Evolutionary conservation across 2,797 vertebrate genomes (phyloP), one percentile per base, ranked within the genome.

Genomic region (Odontamblyopus lacepedii): DNA sequence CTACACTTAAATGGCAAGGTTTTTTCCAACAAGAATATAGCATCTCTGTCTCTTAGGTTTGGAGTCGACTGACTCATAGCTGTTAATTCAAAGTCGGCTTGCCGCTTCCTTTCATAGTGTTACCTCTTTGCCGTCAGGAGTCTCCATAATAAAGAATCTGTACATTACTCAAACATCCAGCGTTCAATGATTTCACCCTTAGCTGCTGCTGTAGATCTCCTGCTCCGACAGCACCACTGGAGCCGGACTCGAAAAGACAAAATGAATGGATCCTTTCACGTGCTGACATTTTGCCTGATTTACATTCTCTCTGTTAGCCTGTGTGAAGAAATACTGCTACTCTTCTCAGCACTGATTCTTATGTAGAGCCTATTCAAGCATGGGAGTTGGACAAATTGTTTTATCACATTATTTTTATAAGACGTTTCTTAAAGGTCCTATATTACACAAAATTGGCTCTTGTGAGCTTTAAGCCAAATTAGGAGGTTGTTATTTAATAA

Each of bases 231-330:
- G n/a, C 53, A 51, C 65, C 53, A 65, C 69, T 68, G 51, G 62
- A 77, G 63, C 69, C 69, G 64, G 72, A 78, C 72, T 79, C 77
- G 78, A 62, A 79, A 75, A 81, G 50, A 71, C 69, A 79, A 81
- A 69, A 83, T 86, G 73, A 88, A 89, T 86, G 68, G 72, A 86
- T 62, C 69, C 74, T 75, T 88, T 89, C 83, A 85, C 62, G 50
- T 76, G 59, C 55, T 75, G 80, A 86, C 77, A 78, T 80, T 80
- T 78, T 67, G 84, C 75, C 78, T 84, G 67, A 90, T 89, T 89
- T 84, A 86, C 70, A 79, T 85, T 84, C 78, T 72, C 72, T 66
- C 69, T 63, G 56, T 77, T 67, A 73, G n/a, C 29, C 67, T 65
- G 44, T 64, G 48, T 73, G 71, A 82, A 82, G 80, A 85, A 84